These are phyloP conservation scores for Falcunculus frontatus DNA, from an alignment of 2,113 vertebrate species.

Conservation along the genomic window DNA sequence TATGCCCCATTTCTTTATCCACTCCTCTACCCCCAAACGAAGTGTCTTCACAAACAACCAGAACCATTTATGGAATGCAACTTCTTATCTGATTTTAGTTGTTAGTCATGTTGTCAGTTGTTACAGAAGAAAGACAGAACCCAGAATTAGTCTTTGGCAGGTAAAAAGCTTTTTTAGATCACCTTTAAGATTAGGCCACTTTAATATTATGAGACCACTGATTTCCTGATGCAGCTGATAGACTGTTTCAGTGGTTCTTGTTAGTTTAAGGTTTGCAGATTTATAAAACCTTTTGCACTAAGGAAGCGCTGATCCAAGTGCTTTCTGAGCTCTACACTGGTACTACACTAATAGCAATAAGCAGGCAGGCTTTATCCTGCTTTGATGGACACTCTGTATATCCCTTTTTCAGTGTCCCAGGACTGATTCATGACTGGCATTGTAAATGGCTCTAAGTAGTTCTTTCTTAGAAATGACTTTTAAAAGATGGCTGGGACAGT, in stretches of 20 bases:
- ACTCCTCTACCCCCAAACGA: not conserved
- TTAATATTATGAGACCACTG: not conserved
- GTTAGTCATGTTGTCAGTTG: conserved; percentile 27
- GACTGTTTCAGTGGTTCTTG: not conserved
- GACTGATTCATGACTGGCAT: not conserved
- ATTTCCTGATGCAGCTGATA: conserved; percentile 1
- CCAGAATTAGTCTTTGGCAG: conserved; percentile 38
- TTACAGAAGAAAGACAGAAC: conserved; percentile 50
- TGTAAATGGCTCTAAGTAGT: not conserved
- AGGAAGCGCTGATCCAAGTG: not conserved
- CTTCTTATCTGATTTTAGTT: conserved; percentile 51
- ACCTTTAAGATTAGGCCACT: conserved; percentile 49
- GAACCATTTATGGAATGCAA: conserved; percentile 53
- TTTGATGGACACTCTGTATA: not conserved
- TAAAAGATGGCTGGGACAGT: not conserved
- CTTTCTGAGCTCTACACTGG: not conserved
- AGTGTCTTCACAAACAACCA: not conserved
- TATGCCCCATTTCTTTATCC: not conserved
- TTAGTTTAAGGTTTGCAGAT: not conserved
- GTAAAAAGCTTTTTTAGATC: conserved; percentile 59
- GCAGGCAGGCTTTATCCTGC: not conserved
- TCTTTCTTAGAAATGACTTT: not conserved
- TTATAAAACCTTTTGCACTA: not conserved
- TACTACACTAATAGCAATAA: not conserved
- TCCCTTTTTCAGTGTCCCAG: not conserved